phyloP scores from a whole-genome alignment of 2,797 vertebrate genomes.

The Coluber constrictor region DNA sequence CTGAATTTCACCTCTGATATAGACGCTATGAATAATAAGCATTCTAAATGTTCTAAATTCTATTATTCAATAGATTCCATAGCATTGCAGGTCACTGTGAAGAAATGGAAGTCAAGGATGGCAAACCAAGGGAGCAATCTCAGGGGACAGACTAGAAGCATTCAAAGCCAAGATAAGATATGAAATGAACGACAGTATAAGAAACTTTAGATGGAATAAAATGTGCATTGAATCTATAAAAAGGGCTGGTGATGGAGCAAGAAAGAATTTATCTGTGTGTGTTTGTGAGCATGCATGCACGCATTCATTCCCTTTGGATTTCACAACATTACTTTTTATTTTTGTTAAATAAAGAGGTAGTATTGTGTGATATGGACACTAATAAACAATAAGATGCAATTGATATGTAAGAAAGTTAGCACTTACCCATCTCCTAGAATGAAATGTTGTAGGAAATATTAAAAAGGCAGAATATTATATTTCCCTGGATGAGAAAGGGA shows the following conservation, averaged over 20 bases:
- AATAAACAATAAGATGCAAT: neutral
- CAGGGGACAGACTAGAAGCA: constrained; percentile 48
- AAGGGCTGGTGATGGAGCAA: neutral
- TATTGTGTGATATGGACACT: constrained; percentile 11
- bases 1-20: neutral
- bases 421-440: too few relatives aligned
- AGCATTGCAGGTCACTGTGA: constrained; percentile 44
- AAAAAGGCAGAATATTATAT: too few relatives aligned
- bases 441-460: too few relatives aligned
- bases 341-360: neutral
- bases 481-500: too few relatives aligned
- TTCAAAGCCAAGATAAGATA: constrained; percentile 51
- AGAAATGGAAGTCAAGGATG: constrained; percentile 46
- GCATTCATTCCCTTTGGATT: neutral
- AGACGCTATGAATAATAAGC: neutral
- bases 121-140: constrained; percentile 53
- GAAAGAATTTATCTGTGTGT: neutral
- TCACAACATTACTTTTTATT: neutral
- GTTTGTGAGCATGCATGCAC: neutral
- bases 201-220: constrained; percentile 32
- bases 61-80: constrained; percentile 16
- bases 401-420: neutral
- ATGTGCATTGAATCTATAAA: constrained; percentile 39
- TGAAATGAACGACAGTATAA: constrained; percentile 11
- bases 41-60: constrained; percentile 14